A percentile compares a stretch with the other conserved stretches of the same genome.
Conservation (phyloP, 2,797 vertebrate genomes). For the Pipistrellus kuhlii region DNA sequence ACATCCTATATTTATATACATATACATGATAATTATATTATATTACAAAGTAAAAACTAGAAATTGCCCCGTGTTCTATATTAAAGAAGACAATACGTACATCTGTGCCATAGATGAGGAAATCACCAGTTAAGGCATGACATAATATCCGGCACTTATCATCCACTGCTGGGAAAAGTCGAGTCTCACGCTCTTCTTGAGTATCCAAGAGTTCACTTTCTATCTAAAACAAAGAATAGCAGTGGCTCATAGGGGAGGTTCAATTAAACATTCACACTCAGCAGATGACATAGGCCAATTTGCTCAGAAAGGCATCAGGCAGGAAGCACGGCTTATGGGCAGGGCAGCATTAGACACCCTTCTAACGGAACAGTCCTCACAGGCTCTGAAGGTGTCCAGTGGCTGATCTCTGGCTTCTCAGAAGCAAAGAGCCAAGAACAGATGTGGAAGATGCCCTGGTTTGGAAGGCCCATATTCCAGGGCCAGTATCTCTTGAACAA, state of each 20-base stretch:
- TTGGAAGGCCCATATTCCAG: background rate
- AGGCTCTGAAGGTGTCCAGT: background rate
- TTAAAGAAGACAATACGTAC: slow-evolving; percentile 87
- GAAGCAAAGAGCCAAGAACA: background rate
- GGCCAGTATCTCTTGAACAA: background rate
- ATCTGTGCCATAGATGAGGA: slow-evolving; percentile 97
- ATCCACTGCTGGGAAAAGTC: slow-evolving; percentile 94
- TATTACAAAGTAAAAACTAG: background rate
- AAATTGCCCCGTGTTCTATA: background rate
- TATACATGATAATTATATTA: background rate
- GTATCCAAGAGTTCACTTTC: slow-evolving; percentile 91
- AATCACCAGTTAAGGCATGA: slow-evolving; percentile 95
- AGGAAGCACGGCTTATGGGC: background rate
- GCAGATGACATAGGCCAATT: background rate
- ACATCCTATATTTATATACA: background rate
- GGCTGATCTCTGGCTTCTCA: background rate
- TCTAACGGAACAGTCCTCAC: background rate
- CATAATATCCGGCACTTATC: slow-evolving; percentile 94
- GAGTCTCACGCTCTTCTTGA: slow-evolving; percentile 95
- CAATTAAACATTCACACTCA: background rate
- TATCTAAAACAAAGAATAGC: slow-evolving; percentile 89
- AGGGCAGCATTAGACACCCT: background rate
- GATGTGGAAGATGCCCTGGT: background rate
- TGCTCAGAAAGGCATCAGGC: background rate
- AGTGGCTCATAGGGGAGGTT: background rate